Evolutionary conservation across 2,797 vertebrate species (phyloP), one percentile per base, ranked within the genome.

Genomic region (Danio jaintianensis): DNA sequence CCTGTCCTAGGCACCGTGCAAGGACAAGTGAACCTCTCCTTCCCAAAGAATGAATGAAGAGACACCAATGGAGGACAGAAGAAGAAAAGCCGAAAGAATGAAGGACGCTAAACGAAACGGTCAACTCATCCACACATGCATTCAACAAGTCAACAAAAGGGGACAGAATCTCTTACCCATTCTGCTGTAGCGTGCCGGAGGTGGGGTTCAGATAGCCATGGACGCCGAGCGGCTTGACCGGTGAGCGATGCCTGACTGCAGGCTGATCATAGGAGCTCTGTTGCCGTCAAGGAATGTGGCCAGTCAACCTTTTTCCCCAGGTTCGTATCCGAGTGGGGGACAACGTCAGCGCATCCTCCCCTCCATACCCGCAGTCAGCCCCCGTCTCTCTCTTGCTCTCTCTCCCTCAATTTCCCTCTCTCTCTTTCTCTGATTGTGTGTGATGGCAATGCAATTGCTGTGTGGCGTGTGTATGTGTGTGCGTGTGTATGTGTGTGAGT

Each of bases 161-260:
- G 61, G 80, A 58, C 71, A 7, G 89, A 87, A 90, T 87, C 83
- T 92, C 94, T 94, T 93, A 94, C 94, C 94, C 94, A 94, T 94
- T 94, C 90, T 94, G 93, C 93, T 92, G 94, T 92, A 90, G 90
- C 90, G 90, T 92, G 92, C 88, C 94, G 88, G 86, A 89, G 91
- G 89, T 93, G 90, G 90, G 89, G 88, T 92, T 94, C 93, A 94
- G 92, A 94, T 93, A 89, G 92, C 92, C 93, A 93, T 94, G 92
- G 93, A 94, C 88, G 91, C 92, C 87, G 78, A 63, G 55, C 52
- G 90, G 88, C 85, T 87, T 79, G 86, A 92, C 90, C 91, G 90
- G 92, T 89, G 89, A 90, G 93, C 89, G 90, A 89, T 90, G 88
- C 89, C 93, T 89, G 91, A 91, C 89, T 85, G 91, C 91, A 89